These are phyloP conservation scores for Lineus longissimus DNA, from an alignment of 1,140 invertebrate genomes.

Conservation along the genomic window DNA sequence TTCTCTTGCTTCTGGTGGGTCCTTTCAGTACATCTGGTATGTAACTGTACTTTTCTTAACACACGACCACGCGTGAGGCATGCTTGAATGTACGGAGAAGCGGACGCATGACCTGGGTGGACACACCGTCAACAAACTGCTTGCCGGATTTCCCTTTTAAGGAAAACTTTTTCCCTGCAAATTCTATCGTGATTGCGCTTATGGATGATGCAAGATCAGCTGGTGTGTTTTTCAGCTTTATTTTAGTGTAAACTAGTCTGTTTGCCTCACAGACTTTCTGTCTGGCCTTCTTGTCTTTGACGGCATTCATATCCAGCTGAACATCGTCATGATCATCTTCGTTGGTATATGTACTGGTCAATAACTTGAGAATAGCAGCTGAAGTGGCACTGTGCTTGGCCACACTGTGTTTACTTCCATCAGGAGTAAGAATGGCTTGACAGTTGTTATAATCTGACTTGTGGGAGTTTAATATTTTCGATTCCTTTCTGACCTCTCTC, in stretches of 20 bases:
- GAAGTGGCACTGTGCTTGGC: conserved; percentile 7
- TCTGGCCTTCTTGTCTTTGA: not conserved
- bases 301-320: no score
- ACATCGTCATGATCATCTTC: not conserved
- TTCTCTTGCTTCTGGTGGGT: not conserved
- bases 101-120: no score
- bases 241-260: not conserved
- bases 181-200: conserved; percentile 5
- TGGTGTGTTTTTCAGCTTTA: not conserved
- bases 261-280: not conserved
- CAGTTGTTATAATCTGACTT: conserved; percentile 16
- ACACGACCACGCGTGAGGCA: not conserved
- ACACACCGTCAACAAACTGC: not conserved
- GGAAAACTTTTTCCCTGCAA: conserved; percentile 10
- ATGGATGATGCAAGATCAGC: not conserved
- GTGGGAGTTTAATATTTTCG: conserved; percentile 8
- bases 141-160: not conserved
- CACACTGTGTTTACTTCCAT: conserved; percentile 19
- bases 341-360: not conserved
- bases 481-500: conserved; percentile 7
- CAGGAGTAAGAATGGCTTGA: conserved; percentile 17
- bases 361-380: conserved; percentile 3
- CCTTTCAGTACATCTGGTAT: conserved; percentile 7
- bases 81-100: no score
- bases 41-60: conserved; percentile 4